These are phyloP conservation scores for Anthrax anthrax DNA, from an alignment of 2,888 invertebrate species.

Conservation along the genomic window DNA sequence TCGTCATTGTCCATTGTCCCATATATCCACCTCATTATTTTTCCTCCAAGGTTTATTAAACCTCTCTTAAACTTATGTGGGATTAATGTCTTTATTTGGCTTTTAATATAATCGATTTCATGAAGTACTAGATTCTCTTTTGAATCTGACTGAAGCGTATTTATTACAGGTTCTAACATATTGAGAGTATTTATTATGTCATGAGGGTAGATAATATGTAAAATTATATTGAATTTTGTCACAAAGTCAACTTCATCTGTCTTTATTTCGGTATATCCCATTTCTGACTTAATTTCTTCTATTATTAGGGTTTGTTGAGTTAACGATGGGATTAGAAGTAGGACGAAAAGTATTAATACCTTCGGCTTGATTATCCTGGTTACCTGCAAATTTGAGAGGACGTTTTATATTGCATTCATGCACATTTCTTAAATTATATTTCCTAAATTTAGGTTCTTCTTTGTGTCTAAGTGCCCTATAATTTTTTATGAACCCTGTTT, in stretches of 20 bases:
- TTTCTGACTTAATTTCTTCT: conserved; percentile 1
- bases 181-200: conserved; percentile 6
- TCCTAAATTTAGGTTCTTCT: conserved; percentile 8
- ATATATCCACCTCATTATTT: conserved; percentile 8
- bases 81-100: conserved; percentile 8
- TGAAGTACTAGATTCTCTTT: conserved; percentile 2
- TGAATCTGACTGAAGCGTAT: conserved; percentile 1
- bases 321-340: background rate
- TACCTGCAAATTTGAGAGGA: conserved; percentile 6
- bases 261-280: conserved; percentile 8
- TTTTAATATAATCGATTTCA: conserved; percentile 7
- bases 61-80: background rate
- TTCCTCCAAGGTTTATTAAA: background rate
- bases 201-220: conserved; percentile 5
- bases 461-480: conserved; percentile 3
- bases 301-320: too few species aligned
- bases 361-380: background rate
- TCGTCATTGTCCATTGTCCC: conserved; percentile 8
- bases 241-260: conserved; percentile 9
- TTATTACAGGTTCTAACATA: conserved; percentile 7
- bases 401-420: conserved; percentile 7
- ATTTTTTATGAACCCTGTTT: background rate
- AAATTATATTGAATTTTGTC: conserved; percentile 6
- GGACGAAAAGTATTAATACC: background rate
- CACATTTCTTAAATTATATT: conserved; percentile 4